Evolutionary conservation across 2,888 invertebrate species (phyloP).

Genomic region (Mystacides longicornis): DNA sequence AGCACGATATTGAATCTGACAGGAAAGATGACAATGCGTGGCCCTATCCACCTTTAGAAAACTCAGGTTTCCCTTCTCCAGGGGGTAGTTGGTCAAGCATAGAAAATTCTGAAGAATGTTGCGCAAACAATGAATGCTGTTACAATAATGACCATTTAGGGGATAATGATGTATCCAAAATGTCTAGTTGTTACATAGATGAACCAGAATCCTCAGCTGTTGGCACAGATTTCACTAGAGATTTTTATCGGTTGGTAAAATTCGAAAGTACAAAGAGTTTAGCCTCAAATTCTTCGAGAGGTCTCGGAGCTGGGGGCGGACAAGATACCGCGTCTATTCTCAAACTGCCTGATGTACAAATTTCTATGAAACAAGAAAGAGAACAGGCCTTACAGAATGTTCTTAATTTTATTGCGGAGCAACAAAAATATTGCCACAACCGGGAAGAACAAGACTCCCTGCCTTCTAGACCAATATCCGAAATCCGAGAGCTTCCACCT

Average conservation of each 20-base stretch:
- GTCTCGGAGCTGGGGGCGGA: conserved; percentile 47
- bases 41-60: conserved; percentile 49
- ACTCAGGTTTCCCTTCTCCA: conserved; percentile 47
- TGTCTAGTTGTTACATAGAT: conserved; percentile 60
- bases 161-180: conserved; percentile 55
- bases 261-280: conserved; percentile 75
- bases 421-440: conserved; percentile 61
- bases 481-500: conserved; percentile 50
- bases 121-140: conserved; percentile 23
- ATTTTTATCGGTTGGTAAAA: conserved; percentile 73
- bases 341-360: conserved; percentile 40
- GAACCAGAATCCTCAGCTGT: conserved; percentile 59
- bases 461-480: conserved; percentile 49
- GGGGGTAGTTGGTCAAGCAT: conserved; percentile 56
- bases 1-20: conserved; percentile 41
- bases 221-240: conserved; percentile 68
- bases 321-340: conserved; percentile 42
- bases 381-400: conserved; percentile 67
- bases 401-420: conserved; percentile 67
- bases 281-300: conserved; percentile 65
- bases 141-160: conserved; percentile 41
- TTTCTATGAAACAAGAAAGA: conserved; percentile 50
- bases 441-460: conserved; percentile 52
- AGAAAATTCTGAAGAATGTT: conserved; percentile 33
- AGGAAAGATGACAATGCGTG: conserved; percentile 52